phyloP scores from a whole-genome alignment of 2,888 invertebrate genomes.

The Tethea ocularis region DNA sequence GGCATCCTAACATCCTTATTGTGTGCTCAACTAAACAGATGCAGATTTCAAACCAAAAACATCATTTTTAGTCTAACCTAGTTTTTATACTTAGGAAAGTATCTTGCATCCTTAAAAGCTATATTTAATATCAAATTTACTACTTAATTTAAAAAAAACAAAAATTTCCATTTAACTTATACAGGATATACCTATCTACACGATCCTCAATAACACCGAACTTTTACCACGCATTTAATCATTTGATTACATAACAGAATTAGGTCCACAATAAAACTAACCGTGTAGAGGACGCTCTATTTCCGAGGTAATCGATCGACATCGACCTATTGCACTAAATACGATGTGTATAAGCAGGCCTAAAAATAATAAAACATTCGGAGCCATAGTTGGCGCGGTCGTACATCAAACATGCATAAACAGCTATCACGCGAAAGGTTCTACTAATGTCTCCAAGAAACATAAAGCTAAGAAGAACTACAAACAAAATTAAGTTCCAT shows the following conservation, averaged over 20 bases:
- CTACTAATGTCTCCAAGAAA: constrained; percentile 15
- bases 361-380: constrained; percentile 77
- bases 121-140: no score
- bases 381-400: constrained; percentile 37
- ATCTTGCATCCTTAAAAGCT: no score
- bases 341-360: constrained; percentile 49
- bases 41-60: background rate
- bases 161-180: no score
- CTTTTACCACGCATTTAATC: constrained; percentile 9
- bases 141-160: background rate
- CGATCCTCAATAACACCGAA: background rate
- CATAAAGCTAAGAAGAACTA: constrained; percentile 21
- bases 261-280: constrained; percentile 40
- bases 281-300: constrained; percentile 33
- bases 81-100: no score
- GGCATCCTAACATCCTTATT: background rate
- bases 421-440: constrained; percentile 51
- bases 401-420: constrained; percentile 69
- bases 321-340: constrained; percentile 70
- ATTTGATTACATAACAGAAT: constrained; percentile 33
- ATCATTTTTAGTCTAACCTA: no score
- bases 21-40: background rate
- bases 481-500: constrained; percentile 17
- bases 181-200: background rate
- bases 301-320: constrained; percentile 42